phyloP scores from a whole-genome alignment of 2,113 vertebrate genomes.

The Hippocampus abdominalis region DNA sequence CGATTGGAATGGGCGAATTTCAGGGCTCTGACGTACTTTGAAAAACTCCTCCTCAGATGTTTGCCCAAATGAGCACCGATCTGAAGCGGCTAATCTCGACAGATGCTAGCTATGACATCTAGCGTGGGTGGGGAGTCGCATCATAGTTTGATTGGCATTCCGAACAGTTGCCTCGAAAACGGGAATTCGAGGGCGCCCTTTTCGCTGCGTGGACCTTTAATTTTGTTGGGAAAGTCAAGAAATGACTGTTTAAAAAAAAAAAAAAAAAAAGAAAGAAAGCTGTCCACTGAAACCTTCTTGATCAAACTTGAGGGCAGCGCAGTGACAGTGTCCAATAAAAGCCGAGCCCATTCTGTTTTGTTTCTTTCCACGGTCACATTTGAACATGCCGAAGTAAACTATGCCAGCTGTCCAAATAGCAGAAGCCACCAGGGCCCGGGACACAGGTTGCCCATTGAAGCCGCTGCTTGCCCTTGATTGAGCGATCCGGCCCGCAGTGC shows the following conservation, averaged over 20 bases:
- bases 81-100: not conserved
- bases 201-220: too few species aligned
- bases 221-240: not conserved
- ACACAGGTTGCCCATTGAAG: slow-evolving; percentile 80
- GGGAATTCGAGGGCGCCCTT: too few species aligned
- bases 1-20: too few species aligned
- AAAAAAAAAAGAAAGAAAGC: not conserved
- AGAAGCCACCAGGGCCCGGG: slow-evolving; percentile 36
- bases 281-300: not conserved
- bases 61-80: not conserved
- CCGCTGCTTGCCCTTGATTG: slow-evolving; percentile 64
- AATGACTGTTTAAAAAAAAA: not conserved
- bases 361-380: slow-evolving; percentile 63
- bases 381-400: slow-evolving; percentile 71
- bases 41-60: not conserved
- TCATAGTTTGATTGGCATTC: not conserved
- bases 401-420: slow-evolving; percentile 85
- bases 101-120: not conserved
- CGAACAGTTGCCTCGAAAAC: too few species aligned
- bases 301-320: slow-evolving; percentile 18
- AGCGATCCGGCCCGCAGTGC: slow-evolving; percentile 69
- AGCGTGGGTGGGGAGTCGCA: not conserved
- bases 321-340: slow-evolving; percentile 10
- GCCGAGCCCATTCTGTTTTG: slow-evolving; percentile 37
- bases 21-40: not conserved